Percentiles rank a stretch among this genome's conserved stretches.
phyloP scores from a whole-genome alignment of 1,140 invertebrate species.

The Bactericera cockerelli region DNA sequence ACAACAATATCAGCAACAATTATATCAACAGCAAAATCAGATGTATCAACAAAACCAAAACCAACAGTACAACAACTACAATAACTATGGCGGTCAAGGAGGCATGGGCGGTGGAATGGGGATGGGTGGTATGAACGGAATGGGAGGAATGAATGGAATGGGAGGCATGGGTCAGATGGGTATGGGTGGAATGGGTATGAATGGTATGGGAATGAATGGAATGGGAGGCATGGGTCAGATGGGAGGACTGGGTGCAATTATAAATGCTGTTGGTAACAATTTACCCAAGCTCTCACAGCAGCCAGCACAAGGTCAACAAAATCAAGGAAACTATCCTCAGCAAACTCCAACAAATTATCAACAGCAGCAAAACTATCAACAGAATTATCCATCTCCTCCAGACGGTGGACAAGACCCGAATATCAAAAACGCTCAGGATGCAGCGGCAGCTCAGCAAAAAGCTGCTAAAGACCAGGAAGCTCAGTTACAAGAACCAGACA shows the following conservation, averaged over 20 bases:
- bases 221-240: slow-evolving; percentile 4
- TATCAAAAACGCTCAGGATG: slow-evolving; percentile 1
- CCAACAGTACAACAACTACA: slow-evolving; percentile 3
- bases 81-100: slow-evolving; percentile 2
- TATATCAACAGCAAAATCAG: not conserved
- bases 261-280: not conserved
- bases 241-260: not conserved
- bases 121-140: not conserved
- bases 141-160: slow-evolving; percentile 2
- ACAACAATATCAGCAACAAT: not conserved
- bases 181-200: slow-evolving; percentile 4
- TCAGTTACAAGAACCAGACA: not conserved
- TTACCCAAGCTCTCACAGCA: not conserved
- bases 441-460: slow-evolving; percentile 1
- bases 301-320: not conserved
- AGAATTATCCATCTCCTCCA: not conserved
- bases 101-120: not conserved
- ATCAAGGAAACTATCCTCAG: not conserved
- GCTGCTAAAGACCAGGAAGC: slow-evolving; percentile 4
- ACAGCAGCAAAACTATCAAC: not conserved
- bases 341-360: not conserved
- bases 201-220: slow-evolving; percentile 6
- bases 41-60: not conserved
- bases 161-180: not conserved
- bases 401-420: not conserved